Evolutionary conservation across 2,888 invertebrate genomes (phyloP), one percentile per base, ranked within the genome.

Genomic region (Campopleginae sp.): DNA sequence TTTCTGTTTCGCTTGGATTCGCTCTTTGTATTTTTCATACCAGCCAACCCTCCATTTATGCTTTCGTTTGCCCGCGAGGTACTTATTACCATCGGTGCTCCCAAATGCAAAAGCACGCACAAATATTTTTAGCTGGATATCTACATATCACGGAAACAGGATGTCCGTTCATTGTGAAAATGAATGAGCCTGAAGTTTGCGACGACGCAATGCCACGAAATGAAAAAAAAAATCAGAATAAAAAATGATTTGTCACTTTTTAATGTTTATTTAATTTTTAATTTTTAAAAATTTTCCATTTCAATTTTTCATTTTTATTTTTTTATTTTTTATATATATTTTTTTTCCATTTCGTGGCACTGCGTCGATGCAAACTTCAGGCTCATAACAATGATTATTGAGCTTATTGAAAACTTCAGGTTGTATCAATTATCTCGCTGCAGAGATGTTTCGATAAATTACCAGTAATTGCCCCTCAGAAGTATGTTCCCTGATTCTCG

Each of bases 1-100:
- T 54, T 33, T 42, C 19, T 12, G 33, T 79, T 61, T 79, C 38
- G 38, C 38, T 38, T 10, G 38, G 8, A 8, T 8, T 38, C 38
- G 42, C 14, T 72, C 58, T 54, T 54, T 58, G 19, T 12, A 51
- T 79, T 61, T 79, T 44, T 71, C 27, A 19, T 12, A 19, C 31
- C n/a, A 51, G 27, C 71, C 54, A 71, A 66, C 70, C 54, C 48
- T 70, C 38, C 23, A 31, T 70, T 74, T 44, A 48, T 44, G 46
- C 79, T 23, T 42, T 33, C 42, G 31, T 27, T 19, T 75, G 63
- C 61, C 17, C 61, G 23, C 83, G 75, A 58, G 71, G 76, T 58
- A 81, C 72, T 84, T 76, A 77, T 81, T 77, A 84, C 65, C 71
- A 81, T 84, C 58, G 31, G 68, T 71, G 75, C 83, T 83, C 63